Conservation (phyloP, 2,888 invertebrate genomes). For the Trichacis sp. region DNA sequence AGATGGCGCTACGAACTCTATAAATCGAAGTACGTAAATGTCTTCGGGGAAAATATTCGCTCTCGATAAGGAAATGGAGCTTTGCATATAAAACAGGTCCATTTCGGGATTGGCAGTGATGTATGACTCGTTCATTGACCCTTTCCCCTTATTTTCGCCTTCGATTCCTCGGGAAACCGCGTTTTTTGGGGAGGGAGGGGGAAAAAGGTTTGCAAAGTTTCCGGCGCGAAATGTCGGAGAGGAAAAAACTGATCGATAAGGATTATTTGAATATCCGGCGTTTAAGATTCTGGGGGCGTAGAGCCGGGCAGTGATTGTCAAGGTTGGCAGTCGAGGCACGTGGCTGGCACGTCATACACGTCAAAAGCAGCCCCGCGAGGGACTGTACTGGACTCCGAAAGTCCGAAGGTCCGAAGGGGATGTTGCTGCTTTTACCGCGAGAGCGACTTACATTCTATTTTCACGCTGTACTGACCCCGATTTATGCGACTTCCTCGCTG, state of each 20-base stretch:
- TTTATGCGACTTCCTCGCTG: constrained; percentile 62
- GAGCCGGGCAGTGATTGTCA: constrained; percentile 65
- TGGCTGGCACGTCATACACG: constrained; percentile 67
- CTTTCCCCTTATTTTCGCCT: not conserved
- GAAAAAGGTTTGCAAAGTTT: constrained; percentile 6
- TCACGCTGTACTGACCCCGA: constrained; percentile 67
- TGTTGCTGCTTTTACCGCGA: constrained; percentile 15
- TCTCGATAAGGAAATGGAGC: constrained; percentile 68
- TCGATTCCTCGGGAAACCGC: constrained; percentile 21
- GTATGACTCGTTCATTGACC: constrained; percentile 48
- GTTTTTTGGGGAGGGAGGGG: constrained; percentile 16
- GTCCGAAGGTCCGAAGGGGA: constrained; percentile 47
- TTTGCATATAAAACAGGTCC: constrained; percentile 66
- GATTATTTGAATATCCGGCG: constrained; percentile 66
- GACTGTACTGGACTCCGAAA: constrained; percentile 13
- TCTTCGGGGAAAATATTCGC: no score
- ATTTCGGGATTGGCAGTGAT: constrained; percentile 55
- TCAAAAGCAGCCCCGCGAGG: constrained; percentile 56
- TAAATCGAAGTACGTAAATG: no score
- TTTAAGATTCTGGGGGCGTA: constrained; percentile 67
- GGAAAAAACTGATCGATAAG: constrained; percentile 6
- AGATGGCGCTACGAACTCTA: no score
- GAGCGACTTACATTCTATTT: constrained; percentile 67
- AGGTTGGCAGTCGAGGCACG: constrained; percentile 65
- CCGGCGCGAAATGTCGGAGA: constrained; percentile 17